A percentile compares a stretch with the other conserved stretches of the same genome.
Conservation (phyloP, 2,797 vertebrate species). For the Stomatorhinus walkeri region DNA sequence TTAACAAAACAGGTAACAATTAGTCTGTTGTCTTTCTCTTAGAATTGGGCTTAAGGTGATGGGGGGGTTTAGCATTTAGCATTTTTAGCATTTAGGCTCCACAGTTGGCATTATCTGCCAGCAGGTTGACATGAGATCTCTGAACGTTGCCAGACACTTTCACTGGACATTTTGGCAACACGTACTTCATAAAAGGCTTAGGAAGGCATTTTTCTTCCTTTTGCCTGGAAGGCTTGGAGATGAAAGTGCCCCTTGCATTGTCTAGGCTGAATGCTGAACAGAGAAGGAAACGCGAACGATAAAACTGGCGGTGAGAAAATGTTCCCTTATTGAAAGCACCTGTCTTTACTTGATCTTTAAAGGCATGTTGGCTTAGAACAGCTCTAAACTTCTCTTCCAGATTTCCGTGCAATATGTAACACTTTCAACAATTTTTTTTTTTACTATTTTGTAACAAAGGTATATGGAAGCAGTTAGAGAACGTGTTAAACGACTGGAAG, state of each 20-base stretch:
- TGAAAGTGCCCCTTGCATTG: background rate
- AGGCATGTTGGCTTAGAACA: background rate
- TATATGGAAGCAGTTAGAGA: conserved; percentile 3
- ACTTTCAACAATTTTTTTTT: background rate
- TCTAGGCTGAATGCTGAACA: background rate
- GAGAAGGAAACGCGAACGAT: background rate
- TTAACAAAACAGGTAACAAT: no score
- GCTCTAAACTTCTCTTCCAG: background rate
- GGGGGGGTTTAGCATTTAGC: background rate
- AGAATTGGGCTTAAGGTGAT: background rate
- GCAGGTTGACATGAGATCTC: background rate
- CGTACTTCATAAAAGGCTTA: background rate
- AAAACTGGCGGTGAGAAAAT: background rate
- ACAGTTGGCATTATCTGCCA: background rate
- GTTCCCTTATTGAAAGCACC: background rate
- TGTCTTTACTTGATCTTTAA: background rate
- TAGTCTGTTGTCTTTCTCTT: background rate
- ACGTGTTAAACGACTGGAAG: background rate
- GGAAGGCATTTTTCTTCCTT: background rate
- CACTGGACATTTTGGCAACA: background rate
- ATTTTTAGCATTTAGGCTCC: background rate
- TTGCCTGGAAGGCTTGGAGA: background rate
- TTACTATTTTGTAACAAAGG: background rate
- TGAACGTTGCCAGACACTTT: background rate
- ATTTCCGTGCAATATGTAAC: conserved; percentile 12